A percentile compares a stretch with the other conserved stretches of the same genome.
phyloP scores from a whole-genome alignment of 1,140 invertebrate species.

The Thaumetopoea pityocampa region DNA sequence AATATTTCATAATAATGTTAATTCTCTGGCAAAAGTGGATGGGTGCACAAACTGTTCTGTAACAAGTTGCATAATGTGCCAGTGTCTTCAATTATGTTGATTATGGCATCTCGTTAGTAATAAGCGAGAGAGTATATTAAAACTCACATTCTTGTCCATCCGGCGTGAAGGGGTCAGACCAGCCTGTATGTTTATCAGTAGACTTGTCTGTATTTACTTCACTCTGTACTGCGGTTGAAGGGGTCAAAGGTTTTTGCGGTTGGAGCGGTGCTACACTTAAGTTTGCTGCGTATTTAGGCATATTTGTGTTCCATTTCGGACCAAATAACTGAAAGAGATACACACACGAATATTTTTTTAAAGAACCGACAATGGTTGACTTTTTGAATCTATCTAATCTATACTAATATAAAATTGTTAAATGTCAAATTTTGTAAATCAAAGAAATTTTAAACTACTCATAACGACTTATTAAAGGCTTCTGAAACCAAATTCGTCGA shows the following conservation, averaged over 20 bases:
- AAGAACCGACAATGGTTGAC: too few relatives aligned
- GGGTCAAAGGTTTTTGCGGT: conserved; percentile 78
- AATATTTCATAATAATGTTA: conserved; percentile 1
- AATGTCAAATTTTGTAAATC: too few relatives aligned
- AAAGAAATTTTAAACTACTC: too few relatives aligned
- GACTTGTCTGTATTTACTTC: conserved; percentile 40
- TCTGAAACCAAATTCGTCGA: too few relatives aligned
- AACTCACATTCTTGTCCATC: conserved; percentile 72
- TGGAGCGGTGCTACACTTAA: conserved; percentile 84
- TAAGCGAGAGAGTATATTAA: neutral
- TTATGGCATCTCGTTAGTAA: conserved; percentile 3
- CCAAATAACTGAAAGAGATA: conserved; percentile 81
- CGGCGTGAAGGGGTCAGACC: conserved; percentile 52
- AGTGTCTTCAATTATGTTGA: conserved; percentile 8
- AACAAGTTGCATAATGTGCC: conserved; percentile 11
- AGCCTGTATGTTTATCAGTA: conserved; percentile 34
- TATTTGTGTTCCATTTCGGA: conserved; percentile 84
- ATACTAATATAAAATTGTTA: too few relatives aligned
- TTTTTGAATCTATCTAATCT: too few relatives aligned
- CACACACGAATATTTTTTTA: neutral
- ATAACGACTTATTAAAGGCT: too few relatives aligned
- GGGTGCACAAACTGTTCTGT: conserved; percentile 12
- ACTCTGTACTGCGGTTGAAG: conserved; percentile 18
- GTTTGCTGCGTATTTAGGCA: conserved; percentile 88
- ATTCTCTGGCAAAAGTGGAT: conserved; percentile 8